phyloP scores from a whole-genome alignment of 1,140 invertebrate species.

The Lordiphosa clarofinis region DNA sequence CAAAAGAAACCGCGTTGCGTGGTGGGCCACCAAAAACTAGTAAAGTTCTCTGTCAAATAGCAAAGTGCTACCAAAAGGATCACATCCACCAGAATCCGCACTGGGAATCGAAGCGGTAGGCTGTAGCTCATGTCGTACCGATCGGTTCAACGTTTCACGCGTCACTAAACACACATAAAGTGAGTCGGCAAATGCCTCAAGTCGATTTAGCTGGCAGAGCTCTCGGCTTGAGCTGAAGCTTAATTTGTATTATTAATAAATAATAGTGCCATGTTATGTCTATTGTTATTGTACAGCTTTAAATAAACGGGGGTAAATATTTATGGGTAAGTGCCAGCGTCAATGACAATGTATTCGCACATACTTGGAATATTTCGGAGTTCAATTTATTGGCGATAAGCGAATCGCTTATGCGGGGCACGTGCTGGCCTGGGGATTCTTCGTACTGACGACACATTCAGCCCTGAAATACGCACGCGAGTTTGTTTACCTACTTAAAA shows the following conservation, averaged over 20 bases:
- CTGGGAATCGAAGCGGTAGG: conserved; percentile 3
- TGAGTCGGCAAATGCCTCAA: conserved; percentile 19
- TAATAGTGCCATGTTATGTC: conserved; percentile 6
- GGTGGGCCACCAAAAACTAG: conserved; percentile 42
- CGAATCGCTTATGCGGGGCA: conserved; percentile 13
- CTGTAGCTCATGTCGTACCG: conserved; percentile 46
- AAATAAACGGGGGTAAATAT: no score
- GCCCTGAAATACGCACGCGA: conserved; percentile 22
- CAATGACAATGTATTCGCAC: no score
- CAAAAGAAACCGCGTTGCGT: conserved; percentile 95
- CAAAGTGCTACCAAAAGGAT: conserved; percentile 16
- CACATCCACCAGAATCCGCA: conserved; percentile 35
- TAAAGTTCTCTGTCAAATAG: conserved; percentile 30
- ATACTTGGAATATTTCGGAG: no score
- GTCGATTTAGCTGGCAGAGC: conserved; percentile 16
- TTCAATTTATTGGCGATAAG: conserved; percentile 1
- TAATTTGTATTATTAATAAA: conserved; percentile 35
- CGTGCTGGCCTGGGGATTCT: conserved; percentile 27
- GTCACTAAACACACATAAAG: conserved; percentile 34
- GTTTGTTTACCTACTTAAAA: conserved; percentile 9
- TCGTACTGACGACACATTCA: no score
- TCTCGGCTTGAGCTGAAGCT: conserved; percentile 1
- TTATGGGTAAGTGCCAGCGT: no score
- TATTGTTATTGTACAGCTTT: background rate
- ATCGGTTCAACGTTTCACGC: conserved; percentile 27